These are phyloP conservation scores for Scalopus aquaticus DNA, from an alignment of 2,113 vertebrate genomes.

Conservation along the genomic window DNA sequence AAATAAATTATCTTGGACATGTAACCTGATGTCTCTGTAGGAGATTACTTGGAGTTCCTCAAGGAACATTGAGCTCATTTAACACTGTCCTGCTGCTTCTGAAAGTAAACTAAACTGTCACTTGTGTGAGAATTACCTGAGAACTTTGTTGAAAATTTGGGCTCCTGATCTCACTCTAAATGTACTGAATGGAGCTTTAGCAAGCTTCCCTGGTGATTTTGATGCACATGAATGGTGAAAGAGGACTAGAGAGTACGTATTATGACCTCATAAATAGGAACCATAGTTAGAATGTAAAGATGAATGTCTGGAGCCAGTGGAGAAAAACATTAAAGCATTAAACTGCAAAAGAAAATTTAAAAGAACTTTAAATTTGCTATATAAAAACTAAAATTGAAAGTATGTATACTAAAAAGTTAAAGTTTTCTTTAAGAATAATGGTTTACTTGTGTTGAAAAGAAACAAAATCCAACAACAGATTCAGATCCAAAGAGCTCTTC, in stretches of 20 bases:
- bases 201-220: background rate
- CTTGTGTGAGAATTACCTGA: background rate
- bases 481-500: background rate
- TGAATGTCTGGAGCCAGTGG: background rate
- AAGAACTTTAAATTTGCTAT: background rate
- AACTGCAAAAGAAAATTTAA: background rate
- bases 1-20: background rate
- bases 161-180: background rate
- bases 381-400: background rate
- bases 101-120: background rate
- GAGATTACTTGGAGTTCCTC: background rate
- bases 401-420: background rate
- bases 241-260: background rate
- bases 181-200: background rate
- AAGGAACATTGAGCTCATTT: background rate
- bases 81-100: background rate
- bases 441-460: background rate
- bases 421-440: too few species aligned
- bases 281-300: background rate
- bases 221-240: constrained; percentile 7
- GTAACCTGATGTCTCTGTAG: background rate
- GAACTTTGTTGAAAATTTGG: background rate
- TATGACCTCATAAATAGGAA: background rate
- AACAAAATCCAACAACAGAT: background rate
- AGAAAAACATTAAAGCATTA: background rate